Base-by-base conservation (phyloP, 2,888 invertebrate species). In the Tethea ocularis region DNA sequence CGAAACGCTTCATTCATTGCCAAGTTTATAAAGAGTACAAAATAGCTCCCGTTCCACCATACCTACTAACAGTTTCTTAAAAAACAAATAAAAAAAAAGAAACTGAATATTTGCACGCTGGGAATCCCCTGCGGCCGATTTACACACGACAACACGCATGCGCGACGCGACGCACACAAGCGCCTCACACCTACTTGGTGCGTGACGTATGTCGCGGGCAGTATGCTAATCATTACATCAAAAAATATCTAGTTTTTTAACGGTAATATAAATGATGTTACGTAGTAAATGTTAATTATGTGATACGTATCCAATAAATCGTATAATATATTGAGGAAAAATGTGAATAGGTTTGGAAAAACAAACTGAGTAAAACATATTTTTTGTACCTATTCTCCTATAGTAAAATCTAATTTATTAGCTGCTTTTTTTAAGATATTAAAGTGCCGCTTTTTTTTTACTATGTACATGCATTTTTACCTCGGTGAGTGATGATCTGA, bases 61-160 rank as follows among this genome's bases (percentile, higher is more conserved):
- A 64, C 63, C 61, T 64, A 56, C 73, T 67, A 63, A 68, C 69
- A 58, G 29, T 62, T 68, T 72, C 69, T 70, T 69, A 70, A 72
- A 72, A 71, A 69, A 63, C 60, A 62, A 54, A 62, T 59, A 59
- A 58, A 60, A 64, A 59, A 58, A 60, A 64, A 61, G 58, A 51
- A 24, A 36, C 59, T 63, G 61, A 65, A 63, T 60, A 62, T 69
- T 75, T 83, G 84, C 91, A 69, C 82, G 67, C 64, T 60, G 91
- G 91, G 91, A 88, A 82, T 89, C 80, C 91, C 84, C 89, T 74
- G 75, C 79, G 77, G 71, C 66, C 67, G 63, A 57, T 62, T 60
- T 52, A 61, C 56, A 52, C 33, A 2, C 24, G 36, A 51, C 60
- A 41, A 36, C 63, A 69, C 62, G 64, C 61, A 60, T 46, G 26